These are phyloP conservation scores for Neocloeon triangulifer DNA, from an alignment of 1,140 invertebrate genomes.

Conservation along the genomic window DNA sequence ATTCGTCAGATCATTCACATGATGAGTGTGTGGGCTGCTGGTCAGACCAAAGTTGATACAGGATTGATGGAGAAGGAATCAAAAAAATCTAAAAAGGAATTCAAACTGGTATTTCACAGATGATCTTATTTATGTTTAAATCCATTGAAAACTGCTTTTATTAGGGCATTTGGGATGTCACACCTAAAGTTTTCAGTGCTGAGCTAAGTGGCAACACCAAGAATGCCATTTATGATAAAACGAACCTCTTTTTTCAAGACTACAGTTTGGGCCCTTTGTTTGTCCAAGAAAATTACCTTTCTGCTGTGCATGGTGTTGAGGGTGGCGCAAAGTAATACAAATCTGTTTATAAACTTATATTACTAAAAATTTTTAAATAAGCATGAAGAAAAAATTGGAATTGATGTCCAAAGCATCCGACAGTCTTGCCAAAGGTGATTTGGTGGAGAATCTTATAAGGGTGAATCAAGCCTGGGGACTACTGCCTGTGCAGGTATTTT, in stretches of 20 bases:
- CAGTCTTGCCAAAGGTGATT: conserved; percentile 64
- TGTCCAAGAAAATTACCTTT: conserved; percentile 93
- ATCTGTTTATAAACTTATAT: neutral
- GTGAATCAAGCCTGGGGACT: conserved; percentile 61
- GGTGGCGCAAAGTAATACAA: conserved; percentile 23
- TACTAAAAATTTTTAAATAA: conserved; percentile 16
- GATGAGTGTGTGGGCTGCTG: conserved; percentile 50
- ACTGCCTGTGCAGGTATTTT: conserved; percentile 55
- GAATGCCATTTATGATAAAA: conserved; percentile 66
- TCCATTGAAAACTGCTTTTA: conserved; percentile 6
- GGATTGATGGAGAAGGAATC: conserved; percentile 25
- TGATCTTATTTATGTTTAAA: conserved; percentile 11
- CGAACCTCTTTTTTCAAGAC: conserved; percentile 89
- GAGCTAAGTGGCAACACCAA: conserved; percentile 54
- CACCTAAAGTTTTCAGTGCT: conserved; percentile 67
- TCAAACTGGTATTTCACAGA: conserved; percentile 53
- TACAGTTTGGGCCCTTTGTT: conserved; percentile 88
- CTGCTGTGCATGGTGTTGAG: conserved; percentile 37
- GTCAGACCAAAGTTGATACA: conserved; percentile 15
- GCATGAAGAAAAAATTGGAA: conserved; percentile 26
- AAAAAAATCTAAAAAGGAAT: conserved; percentile 39
- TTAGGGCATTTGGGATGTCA: conserved; percentile 82
- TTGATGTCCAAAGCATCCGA: conserved; percentile 59
- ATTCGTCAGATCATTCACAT: conserved; percentile 82
- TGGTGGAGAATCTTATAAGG: conserved; percentile 63